Base-by-base conservation (phyloP, 2,113 vertebrate genomes). In the Pseudorectes ferrugineus region DNA sequence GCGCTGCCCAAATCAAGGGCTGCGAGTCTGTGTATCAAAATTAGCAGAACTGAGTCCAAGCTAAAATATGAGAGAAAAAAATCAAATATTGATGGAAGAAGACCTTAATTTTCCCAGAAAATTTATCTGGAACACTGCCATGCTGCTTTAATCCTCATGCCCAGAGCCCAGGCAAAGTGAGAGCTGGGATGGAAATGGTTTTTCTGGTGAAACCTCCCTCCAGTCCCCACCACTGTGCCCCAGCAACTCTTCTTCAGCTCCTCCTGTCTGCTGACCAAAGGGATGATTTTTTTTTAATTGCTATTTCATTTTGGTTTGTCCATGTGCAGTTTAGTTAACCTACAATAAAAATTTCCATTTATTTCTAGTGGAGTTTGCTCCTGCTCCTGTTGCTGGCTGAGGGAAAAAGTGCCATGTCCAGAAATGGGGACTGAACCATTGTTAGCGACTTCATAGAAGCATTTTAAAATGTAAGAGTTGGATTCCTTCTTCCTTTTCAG, bases 11-110 rank as follows among this genome's bases (percentile, higher is more conserved):
- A 85, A 82, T 72, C 66, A 7, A 70, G 73, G 63, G 59, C 73
- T 89, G 57, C 0, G 38, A 77, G 82, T 26, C 28, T 43, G 15
- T 26, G 43, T 21, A 86, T 38, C 68, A 92, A 82, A 96, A 96
- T 87, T 84, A 95, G 77, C 73, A 95, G 76, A 92, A 71, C 46
- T 2, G 28, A 75, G 26, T 66, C 92, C 88, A 89, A 86, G 66
- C 33, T 89, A 85, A 84, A 93, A 93, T 54, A 73, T 11, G n/a
- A 80, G 33, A 5, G 45, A 48, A 40, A 93, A 29, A 33, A 92
- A 51, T 70, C n/a, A 66, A 89, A 90, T 82, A 94, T 76, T 96
- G 63, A 89, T 93, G 49, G 89, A 90, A 85, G 12, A 31, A 90
- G 29, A 10, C 35, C 58, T 92, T 84, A 59, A 81, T 94, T 93